Conservation (phyloP, 2,888 invertebrate genomes). For the Lasiommata megera region DNA sequence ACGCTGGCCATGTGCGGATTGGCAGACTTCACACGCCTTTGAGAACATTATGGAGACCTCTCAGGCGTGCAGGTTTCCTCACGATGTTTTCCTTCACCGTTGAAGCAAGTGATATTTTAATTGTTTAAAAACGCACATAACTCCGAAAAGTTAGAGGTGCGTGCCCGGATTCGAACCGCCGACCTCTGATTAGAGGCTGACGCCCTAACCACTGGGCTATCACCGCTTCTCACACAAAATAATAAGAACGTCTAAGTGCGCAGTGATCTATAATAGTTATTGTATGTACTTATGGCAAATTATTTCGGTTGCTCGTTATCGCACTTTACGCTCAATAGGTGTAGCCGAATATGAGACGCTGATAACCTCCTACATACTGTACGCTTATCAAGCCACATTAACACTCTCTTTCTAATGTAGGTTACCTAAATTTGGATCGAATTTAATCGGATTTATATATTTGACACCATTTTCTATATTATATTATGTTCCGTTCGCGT, state of each 20-base stretch:
- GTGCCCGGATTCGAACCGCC: no score
- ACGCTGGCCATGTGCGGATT: no score
- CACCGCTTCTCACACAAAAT: no score
- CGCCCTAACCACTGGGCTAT: no score
- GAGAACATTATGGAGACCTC: no score
- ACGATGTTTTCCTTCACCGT: no score
- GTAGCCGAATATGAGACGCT: constrained; percentile 48
- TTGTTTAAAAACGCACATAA: no score
- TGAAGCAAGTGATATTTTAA: no score
- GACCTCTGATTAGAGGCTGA: no score
- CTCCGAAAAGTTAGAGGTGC: no score
- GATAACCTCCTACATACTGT: constrained; percentile 56
- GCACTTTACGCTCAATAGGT: constrained; percentile 31
- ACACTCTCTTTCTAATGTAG: constrained; percentile 67
- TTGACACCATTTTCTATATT: constrained; percentile 4
- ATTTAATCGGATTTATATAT: constrained; percentile 21
- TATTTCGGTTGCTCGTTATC: constrained; percentile 21
- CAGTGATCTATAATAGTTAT: background rate
- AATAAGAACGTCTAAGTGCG: background rate
- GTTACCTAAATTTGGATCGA: constrained; percentile 56
- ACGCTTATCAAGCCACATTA: constrained; percentile 48
- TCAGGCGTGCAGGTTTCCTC: no score
- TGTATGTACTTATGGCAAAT: background rate
- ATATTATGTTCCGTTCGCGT: background rate
- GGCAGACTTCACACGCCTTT: no score